Base-by-base conservation (phyloP, 2,797 vertebrate genomes). In the Eptatretus atami region DNA sequence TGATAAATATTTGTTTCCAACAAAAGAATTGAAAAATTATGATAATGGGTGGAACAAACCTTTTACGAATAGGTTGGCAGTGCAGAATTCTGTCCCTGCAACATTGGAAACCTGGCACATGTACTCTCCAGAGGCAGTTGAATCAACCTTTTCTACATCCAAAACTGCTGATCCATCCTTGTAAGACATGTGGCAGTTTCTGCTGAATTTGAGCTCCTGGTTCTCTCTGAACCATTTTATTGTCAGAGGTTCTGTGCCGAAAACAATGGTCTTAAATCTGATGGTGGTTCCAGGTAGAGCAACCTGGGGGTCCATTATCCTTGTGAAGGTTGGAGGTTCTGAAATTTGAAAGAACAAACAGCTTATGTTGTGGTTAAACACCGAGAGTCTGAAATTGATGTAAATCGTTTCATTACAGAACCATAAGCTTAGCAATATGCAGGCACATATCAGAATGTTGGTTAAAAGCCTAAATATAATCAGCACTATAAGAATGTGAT, bases 51-150 rank as follows among this genome's bases (percentile, higher is more conserved):
- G 57, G 9, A 12, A 61, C 73, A 69, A 73, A 98, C 90, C 92
- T 99, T 95, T 99, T 15, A 98, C 86, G 76, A 92, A 94, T 61
- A 99, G 77, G 3, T 77, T 67, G 55, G 79, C 71, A 74, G 84
- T 87, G 69, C 82, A 85, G 67, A 81, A 81, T 63, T 80, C 74
- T 24, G 75, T 79, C 57, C 92, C 92, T 60, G 95, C 87, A 15
- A 88, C 84, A 63, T 96, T 98, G 73, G 77, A 81, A 66, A 94
- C 77, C 68, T 96, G 85, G 74, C 88, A 92, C 67, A 77, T 76
- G 69, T 86, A 98, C 25, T 79, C 81, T 71, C 87, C 92, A 9
- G 84, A 82, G 69, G 96, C 84, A 1, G 81, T 73, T 44, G 75
- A 72, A 71, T 84, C 90, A 66, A 79, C 78, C 68, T 90, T 86